A percentile compares a stretch with the other conserved stretches of the same genome.
These are phyloP conservation scores for Cervus canadensis DNA, from an alignment of 2,113 vertebrate species.

Conservation along the genomic window DNA sequence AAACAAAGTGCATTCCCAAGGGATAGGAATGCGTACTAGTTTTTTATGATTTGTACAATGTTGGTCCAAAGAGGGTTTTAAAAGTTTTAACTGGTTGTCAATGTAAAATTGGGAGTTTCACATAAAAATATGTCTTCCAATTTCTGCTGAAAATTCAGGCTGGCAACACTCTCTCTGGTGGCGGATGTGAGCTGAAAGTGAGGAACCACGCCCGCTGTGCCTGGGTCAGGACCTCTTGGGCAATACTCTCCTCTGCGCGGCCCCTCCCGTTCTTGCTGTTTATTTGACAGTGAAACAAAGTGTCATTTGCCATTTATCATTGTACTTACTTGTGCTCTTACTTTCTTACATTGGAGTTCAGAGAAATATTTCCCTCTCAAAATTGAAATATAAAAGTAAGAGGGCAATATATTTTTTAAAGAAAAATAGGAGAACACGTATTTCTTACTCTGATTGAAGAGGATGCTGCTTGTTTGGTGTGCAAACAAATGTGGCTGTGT, in stretches of 20 bases:
- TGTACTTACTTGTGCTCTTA: background rate
- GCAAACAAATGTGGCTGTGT: background rate
- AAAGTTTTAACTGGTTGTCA: background rate
- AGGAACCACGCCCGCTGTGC: background rate
- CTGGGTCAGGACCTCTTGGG: rapidly evolving
- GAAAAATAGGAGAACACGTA: background rate
- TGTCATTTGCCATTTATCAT: background rate
- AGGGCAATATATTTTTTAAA: background rate
- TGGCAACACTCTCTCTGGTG: background rate
- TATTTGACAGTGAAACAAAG: background rate
- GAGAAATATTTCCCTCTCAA: background rate
- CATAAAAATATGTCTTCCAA: background rate
- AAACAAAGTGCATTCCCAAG: background rate
- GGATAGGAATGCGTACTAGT: too few relatives aligned
- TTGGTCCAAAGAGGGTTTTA: background rate
- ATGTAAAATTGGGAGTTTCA: background rate
- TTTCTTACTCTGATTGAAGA: background rate
- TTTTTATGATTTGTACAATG: background rate
- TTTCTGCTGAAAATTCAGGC: background rate
- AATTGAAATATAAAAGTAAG: background rate
- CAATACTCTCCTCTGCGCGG: background rate
- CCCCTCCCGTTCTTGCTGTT: background rate
- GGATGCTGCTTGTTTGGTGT: background rate
- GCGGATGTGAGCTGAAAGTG: background rate
- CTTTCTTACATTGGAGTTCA: background rate